Evolutionary conservation across 2,888 invertebrate genomes (phyloP), one percentile per base, ranked within the genome.

Genomic region (Notocelia uddmanniana): DNA sequence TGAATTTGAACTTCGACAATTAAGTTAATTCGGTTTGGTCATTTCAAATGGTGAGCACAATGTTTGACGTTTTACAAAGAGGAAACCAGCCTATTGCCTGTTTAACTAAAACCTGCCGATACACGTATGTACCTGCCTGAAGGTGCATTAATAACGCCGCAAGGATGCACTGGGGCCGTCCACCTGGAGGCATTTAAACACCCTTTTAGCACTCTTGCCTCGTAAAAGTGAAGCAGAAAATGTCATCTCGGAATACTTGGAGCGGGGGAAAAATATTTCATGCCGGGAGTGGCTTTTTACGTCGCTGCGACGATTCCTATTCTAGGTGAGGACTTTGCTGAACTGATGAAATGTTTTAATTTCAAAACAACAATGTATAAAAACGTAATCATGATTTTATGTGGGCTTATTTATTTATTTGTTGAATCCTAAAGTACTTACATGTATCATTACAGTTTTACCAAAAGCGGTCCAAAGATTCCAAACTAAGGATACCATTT

Each of bases 131-230:
- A 45, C 13, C 26, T 31, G 9, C 26, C 31, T 18, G 34, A 31
- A 15, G 8, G 54, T 69, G 31, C 64, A 70, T 70, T 59, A 66
- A 37, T 50, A 23, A n/a, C 31, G 10, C 23, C 59, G 45, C 45
- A 60, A 50, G 59, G 10, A 50, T 64, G 69, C 69, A 70, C 64
- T 70, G 50, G 64, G 58, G 26, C 57, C 69, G 57, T 63, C 57
- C 58, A 64, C 70, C 64, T 64, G 64, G 19, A 52, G 69, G 64
- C 62, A 69, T 69, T 69, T 69, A 69, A 45, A 60, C 64, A 58
- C 37, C 69, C 69, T 70, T 70, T 70, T 70, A 70, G 34, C 69
- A 58, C 50, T 52, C 34, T 31, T 58, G 55, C 19, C 15, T 55
- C 11, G 58, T 68, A 41, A 69, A 69, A 69, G 69, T 57, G 57